These are phyloP conservation scores for Tupiocoris notatus DNA, from an alignment of 2,888 invertebrate species.

Conservation along the genomic window DNA sequence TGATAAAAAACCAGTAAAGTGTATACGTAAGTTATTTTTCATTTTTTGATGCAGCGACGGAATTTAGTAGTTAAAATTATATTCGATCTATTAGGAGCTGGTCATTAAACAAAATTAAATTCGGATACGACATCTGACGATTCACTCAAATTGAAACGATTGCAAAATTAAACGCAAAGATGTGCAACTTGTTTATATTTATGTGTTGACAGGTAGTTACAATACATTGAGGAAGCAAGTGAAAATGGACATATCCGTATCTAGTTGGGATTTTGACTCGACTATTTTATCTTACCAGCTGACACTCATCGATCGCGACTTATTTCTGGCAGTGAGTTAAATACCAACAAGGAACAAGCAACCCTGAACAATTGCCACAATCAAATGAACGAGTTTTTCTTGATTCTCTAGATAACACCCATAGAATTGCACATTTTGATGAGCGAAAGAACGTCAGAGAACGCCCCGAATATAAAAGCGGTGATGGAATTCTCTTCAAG, in stretches of 20 bases:
- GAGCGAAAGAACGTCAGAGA: conserved; percentile 56
- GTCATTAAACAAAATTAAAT: too few species aligned
- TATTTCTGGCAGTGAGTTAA: conserved; percentile 54
- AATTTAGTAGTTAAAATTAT: not conserved
- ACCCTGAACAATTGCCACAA: not conserved
- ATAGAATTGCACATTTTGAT: conserved; percentile 56
- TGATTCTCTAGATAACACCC: conserved; percentile 54
- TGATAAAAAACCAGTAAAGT: too few species aligned
- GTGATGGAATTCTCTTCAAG: conserved; percentile 59
- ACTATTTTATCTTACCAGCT: conserved; percentile 58
- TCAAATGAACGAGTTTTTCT: not conserved
- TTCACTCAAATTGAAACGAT: too few species aligned
- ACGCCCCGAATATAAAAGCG: conserved; percentile 58
- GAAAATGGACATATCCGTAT: conserved; percentile 46
- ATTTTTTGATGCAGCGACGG: too few species aligned
- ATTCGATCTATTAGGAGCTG: not conserved
- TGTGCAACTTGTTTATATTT: too few species aligned
- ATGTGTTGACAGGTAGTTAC: conserved; percentile 30
- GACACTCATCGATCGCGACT: conserved; percentile 59
- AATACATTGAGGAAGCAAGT: conserved; percentile 20
- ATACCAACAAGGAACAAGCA: too few species aligned
- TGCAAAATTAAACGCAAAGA: too few species aligned
- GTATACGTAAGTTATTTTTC: too few species aligned
- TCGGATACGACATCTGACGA: too few species aligned
- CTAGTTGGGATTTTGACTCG: conserved; percentile 60